phyloP scores from a whole-genome alignment of 2,888 invertebrate genomes.

The Megalurothrips usitatus region DNA sequence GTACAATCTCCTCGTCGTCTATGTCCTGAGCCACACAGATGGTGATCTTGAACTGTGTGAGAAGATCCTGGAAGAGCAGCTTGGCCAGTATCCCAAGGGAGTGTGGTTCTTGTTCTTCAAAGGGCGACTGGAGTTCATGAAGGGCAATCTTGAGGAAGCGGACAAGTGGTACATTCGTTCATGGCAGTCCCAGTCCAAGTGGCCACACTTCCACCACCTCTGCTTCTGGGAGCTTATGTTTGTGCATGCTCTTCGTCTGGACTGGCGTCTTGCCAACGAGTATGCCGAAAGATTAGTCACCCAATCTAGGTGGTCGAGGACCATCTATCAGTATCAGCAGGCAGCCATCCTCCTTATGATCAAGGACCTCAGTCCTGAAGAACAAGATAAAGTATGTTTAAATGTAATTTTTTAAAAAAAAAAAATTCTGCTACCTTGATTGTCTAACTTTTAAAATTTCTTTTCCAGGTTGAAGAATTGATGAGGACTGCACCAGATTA shows the following conservation, averaged over 20 bases:
- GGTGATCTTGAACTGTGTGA: constrained; percentile 75
- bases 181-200: constrained; percentile 73
- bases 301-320: constrained; percentile 86
- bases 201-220: constrained; percentile 88
- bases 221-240: constrained; percentile 88
- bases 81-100: constrained; percentile 72
- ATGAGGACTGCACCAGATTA: constrained; percentile 69
- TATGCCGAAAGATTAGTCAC: constrained; percentile 67
- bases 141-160: constrained; percentile 67
- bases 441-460: not conserved
- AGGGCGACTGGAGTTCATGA: constrained; percentile 77
- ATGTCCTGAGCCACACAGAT: constrained; percentile 73
- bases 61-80: constrained; percentile 67
- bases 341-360: constrained; percentile 78
- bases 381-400: constrained; percentile 51
- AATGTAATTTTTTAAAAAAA: not conserved
- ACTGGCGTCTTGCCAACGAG: constrained; percentile 71
- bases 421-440: not conserved
- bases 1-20: constrained; percentile 80
- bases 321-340: constrained; percentile 86
- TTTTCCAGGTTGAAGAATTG: constrained; percentile 8
- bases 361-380: constrained; percentile 51
- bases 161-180: constrained; percentile 73
- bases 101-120: constrained; percentile 90
- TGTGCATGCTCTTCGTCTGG: constrained; percentile 56